Evolutionary conservation across 2,888 invertebrate genomes (phyloP), one percentile per base, ranked within the genome.

Genomic region (Bedellia somnulentella): DNA sequence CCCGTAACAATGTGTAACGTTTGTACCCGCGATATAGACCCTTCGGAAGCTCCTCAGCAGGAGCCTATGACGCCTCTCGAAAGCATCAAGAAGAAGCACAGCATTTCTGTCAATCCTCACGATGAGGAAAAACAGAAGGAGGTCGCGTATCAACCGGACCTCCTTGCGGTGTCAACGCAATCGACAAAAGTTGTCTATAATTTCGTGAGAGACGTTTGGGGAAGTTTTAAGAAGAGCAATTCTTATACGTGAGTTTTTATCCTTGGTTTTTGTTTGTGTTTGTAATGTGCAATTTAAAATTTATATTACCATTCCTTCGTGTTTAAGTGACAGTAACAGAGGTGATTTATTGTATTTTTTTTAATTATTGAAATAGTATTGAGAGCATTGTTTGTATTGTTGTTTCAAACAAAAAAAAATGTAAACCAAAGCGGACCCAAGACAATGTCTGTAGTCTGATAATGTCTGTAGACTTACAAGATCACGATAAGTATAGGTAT

Each of bases 211-310:
- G 47, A 53, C 13, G 47, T 46, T 15, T 38, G 64, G 39, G 61
- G 52, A 31, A 47, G 49, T 2, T 37, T 73, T 16, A 70, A 75
- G 37, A 66, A 71, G 36, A 63, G 75, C 33, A 73, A 73, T 42
- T 55, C 63, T 9, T 78, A 67, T 46, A 66, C 66, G 80, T 80
- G 33, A 78, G 79, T 76, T 25, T 35, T n/a, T n/a, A n/a, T n/a
- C n/a, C n/a, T n/a, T n/a, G n/a, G 15, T 44, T 42, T 47, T 43
- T 46, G 36, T 37, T 12, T 32, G 13, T 28, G 29, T 17, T 15
- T 10, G 17, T 27, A 28, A 24, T 29, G 17, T 11, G 11, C 11
- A 21, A 27, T 24, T 15, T 5, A 31, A 30, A 22, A 25, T 31
- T 21, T 16, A 11, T n/a, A 17, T n/a, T n/a, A n/a, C n/a, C n/a